phyloP scores from a whole-genome alignment of 2,888 invertebrate genomes.

The Oscheius sp. region DNA sequence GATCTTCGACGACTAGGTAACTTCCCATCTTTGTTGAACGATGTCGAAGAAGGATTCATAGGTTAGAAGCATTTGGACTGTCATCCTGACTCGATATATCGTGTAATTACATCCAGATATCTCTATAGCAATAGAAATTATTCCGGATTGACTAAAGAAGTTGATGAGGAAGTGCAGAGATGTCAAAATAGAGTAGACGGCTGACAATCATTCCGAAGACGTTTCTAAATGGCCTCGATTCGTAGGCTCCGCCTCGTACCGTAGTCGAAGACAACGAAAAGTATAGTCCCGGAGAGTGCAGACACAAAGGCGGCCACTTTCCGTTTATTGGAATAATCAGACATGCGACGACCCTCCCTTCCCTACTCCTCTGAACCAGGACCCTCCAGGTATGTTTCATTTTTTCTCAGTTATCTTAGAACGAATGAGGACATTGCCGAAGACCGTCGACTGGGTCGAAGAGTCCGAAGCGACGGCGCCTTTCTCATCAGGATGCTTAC shows the following conservation, averaged over 20 bases:
- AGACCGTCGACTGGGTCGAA: no score
- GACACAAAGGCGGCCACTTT: conserved; percentile 27
- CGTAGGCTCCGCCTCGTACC: conserved; percentile 20
- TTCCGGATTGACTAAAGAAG: no score
- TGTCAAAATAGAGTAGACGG: no score
- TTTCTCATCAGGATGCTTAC: not conserved
- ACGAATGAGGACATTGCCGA: not conserved
- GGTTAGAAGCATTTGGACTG: no score
- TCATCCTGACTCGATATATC: no score
- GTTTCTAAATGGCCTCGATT: conserved; percentile 10
- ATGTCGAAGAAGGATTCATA: no score
- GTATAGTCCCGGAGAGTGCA: conserved; percentile 1
- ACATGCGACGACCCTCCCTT: conserved; percentile 8
- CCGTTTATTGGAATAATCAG: conserved; percentile 29
- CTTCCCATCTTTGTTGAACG: no score
- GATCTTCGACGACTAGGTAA: no score
- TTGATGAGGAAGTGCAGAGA: no score
- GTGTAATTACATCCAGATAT: no score
- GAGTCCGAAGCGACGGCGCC: not conserved
- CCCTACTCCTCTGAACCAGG: conserved; percentile 19
- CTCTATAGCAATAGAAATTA: no score
- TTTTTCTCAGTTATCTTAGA: not conserved
- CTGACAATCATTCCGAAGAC: no score
- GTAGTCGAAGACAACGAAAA: not conserved
- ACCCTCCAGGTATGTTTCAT: conserved; percentile 12